Evolutionary conservation across 1,140 invertebrate genomes (phyloP), one percentile per base, ranked within the genome.

Genomic region (Drosophila lowei): DNA sequence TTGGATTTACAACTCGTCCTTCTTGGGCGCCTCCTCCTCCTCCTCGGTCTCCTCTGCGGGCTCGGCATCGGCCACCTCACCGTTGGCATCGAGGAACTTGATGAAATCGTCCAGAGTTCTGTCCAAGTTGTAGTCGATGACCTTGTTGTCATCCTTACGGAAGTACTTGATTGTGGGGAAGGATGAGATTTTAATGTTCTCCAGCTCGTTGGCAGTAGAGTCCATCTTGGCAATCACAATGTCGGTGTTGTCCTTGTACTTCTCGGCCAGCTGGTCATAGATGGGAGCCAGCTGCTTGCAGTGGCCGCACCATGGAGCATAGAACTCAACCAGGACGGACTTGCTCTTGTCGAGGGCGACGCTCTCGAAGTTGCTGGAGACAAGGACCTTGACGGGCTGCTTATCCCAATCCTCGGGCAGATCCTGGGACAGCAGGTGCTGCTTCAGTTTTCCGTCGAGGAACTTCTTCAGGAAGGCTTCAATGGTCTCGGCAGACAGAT

Each of bases 191-290:
- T 98, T 99, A 38, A 97, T 95, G 93, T 97, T 96, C 84, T 98
- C 97, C 60, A 99, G 92, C 93, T 99, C 99, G 92, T 99, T 99
- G 89, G 95, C 96, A 59, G 98, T 99, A 50, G 98, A 95, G 92
- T 99, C 99, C 94, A 99, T 99, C 93, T 99, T 99, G 72, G 98
- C 98, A 91, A 99, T 97, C 11, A 99, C 94, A 72, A 99, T 93
- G 66, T 95, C 94, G 43, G 95, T 94, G 77, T 95, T 94, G 77
- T 97, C 95, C 90, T 96, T 95, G 92, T 95, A 99, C 92, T 98
- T 97, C 79, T 94, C 93, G 30, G 92, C 93, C 60, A 94, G 90
- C 90, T 94, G 94, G 72, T 99, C 98, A 92, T 98, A 99, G 92
- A 99, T 99, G 25, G 99, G 99, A 72, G 94, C 96, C 75, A 99